Evolutionary conservation across 2,113 vertebrate species (phyloP).

Genomic region (Choloepus hoffmanni): DNA sequence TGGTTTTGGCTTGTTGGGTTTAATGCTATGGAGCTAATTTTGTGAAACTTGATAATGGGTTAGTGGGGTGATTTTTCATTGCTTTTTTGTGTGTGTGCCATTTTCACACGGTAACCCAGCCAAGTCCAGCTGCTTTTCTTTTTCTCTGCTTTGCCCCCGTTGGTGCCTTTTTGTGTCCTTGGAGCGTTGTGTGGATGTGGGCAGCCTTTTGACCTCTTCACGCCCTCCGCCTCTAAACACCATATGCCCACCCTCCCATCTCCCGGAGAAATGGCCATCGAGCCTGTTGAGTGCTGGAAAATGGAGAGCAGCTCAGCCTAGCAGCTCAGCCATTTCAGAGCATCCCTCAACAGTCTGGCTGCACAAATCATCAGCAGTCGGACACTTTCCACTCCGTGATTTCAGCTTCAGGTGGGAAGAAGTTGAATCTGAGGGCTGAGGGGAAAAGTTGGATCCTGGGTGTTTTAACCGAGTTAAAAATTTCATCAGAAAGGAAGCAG

Average conservation of each 20-base stretch:
- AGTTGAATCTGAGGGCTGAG: neutral
- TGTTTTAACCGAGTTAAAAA: neutral
- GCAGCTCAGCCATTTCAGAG: rapidly evolving
- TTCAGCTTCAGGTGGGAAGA: neutral
- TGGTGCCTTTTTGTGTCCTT: neutral
- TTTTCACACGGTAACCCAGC: neutral
- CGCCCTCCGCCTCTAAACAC: rapidly evolving
- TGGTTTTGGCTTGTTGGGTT: neutral
- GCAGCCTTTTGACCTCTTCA: neutral
- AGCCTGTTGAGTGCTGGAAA: neutral
- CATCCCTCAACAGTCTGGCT: too few species aligned
- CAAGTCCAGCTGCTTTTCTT: neutral
- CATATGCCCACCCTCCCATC: rapidly evolving
- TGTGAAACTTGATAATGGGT: neutral
- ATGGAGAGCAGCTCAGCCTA: neutral
- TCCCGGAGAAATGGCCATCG: neutral
- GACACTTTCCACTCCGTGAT: neutral
- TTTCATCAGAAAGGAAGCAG: neutral
- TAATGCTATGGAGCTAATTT: neutral
- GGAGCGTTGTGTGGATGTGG: neutral
- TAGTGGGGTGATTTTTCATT: neutral
- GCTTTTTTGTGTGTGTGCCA: neutral
- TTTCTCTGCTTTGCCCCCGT: neutral
- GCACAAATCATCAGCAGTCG: neutral
- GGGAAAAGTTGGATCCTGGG: neutral